Evolutionary conservation across 2,113 vertebrate genomes (phyloP), one percentile per base, ranked within the genome.

Genomic region (Brachyistius frenatus): DNA sequence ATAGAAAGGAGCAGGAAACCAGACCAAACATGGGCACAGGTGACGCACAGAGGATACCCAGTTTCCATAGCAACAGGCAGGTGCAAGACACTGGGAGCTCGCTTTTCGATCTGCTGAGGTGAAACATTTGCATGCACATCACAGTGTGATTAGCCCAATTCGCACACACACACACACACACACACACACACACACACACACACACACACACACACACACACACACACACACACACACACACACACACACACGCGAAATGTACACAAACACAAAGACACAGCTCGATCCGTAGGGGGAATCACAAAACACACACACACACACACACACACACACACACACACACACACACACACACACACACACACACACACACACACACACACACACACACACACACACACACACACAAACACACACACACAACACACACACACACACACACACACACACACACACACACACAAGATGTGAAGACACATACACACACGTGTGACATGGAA

Each of bases 41-140:
- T 95, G 94, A 94, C 84, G 92, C 92, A 92, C 54, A 87, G 90
- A 94, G 92, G 91, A 94, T 93, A 88, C 93, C 91, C 89, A 86
- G 93, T 94, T 93, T 91, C 94, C 92, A 94, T 94, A 93, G 94
- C 90, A 94, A 95, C 92, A 76, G 71, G 88, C 92, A 94, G 92
- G 94, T 94, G 91, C 71, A 89, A 94, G 89, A 83, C 84, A 91
- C 73, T 65, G 74, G 80, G 73, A 82, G 86, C 44, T 84, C 23
- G 83, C 83, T 77, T 81, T 23, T 90, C 62, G 6, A 83, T 90
- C 77, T 88, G 82, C 69, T 75, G 85, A 91, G 87, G 82, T 89
- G 76, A 92, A 88, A 78, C 79, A 86, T 92, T 86, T 70, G 82
- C 86, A 86, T 87, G 66, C 66, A 35, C 77, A 47, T 37, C 8